phyloP scores from a whole-genome alignment of 2,797 vertebrate species.

The Crax fasciolata region DNA sequence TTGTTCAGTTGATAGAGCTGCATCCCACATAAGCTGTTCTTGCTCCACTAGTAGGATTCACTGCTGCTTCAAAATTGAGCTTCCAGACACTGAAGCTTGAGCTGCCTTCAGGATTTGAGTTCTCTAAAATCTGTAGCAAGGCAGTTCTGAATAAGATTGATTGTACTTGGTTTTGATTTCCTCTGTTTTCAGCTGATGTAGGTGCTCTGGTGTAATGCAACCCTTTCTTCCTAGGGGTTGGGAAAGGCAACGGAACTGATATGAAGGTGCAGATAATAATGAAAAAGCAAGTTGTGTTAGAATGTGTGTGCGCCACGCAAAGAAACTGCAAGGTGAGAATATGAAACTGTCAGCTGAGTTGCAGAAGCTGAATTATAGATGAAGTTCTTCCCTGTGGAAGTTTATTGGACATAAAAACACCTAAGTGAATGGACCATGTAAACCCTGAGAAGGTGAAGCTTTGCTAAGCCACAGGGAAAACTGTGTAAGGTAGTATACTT shows the following conservation, averaged over 20 bases:
- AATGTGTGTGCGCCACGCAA: conserved; percentile 87
- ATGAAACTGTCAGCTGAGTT: background rate
- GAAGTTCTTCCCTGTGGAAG: background rate
- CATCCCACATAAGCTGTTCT: background rate
- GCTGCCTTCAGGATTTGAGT: background rate
- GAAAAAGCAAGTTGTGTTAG: conserved; percentile 86
- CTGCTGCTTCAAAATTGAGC: background rate
- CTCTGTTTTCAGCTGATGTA: background rate
- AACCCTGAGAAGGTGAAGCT: background rate
- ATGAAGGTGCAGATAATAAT: conserved; percentile 89
- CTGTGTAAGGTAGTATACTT: background rate
- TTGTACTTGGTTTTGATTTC: background rate
- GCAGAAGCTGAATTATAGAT: background rate
- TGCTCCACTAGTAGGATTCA: background rate
- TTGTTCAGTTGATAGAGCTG: background rate
- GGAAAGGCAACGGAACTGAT: conserved; percentile 91
- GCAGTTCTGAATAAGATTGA: background rate
- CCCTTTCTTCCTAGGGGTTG: conserved; percentile 86
- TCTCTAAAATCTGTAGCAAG: background rate
- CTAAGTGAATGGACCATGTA: background rate
- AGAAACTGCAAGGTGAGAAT: conserved; percentile 89
- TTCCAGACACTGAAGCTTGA: background rate
- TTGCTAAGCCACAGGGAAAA: background rate
- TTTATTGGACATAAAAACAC: background rate
- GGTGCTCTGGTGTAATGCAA: background rate